Evolutionary conservation across 1,140 invertebrate genomes (phyloP).

Genomic region (Atopsyche davidsoni): DNA sequence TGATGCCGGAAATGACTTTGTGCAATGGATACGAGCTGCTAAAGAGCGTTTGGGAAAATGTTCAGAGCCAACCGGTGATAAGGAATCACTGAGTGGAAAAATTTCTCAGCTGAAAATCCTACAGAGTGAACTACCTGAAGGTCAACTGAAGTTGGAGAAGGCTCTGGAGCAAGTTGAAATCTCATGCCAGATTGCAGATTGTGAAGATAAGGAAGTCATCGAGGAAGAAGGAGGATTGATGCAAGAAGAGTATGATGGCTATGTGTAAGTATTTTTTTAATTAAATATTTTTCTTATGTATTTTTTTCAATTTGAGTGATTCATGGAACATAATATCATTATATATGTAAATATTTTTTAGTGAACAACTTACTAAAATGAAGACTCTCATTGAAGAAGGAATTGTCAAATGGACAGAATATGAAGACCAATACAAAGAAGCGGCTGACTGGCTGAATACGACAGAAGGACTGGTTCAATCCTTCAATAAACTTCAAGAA

Average conservation of each 20-base stretch:
- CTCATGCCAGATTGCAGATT: constrained; percentile 73
- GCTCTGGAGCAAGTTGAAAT: constrained; percentile 76
- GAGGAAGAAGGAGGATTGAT: constrained; percentile 84
- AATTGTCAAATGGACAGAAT: constrained; percentile 92
- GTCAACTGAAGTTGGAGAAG: constrained; percentile 73
- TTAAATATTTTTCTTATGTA: constrained; percentile 9
- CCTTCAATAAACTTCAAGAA: constrained; percentile 85
- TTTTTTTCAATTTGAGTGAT: constrained; percentile 13
- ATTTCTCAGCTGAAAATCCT: constrained; percentile 78
- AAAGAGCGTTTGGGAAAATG: constrained; percentile 89
- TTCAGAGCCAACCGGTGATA: constrained; percentile 89
- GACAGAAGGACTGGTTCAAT: constrained; percentile 80
- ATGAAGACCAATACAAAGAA: constrained; percentile 88
- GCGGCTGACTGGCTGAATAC: constrained; percentile 82
- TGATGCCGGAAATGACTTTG: constrained; percentile 85
- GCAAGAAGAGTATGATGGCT: constrained; percentile 82
- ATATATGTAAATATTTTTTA: constrained; percentile 33
- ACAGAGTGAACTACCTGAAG: constrained; percentile 73
- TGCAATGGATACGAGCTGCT: constrained; percentile 82
- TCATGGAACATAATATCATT: constrained; percentile 18
- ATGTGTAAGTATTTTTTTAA: constrained; percentile 55
- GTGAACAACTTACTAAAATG: constrained; percentile 67
- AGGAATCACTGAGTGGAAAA: constrained; percentile 79
- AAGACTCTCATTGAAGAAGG: constrained; percentile 81
- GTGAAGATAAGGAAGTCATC: constrained; percentile 84